Evolutionary conservation across 2,113 vertebrate species (phyloP), one percentile per base, ranked within the genome.

Genomic region (Dipodomys ordii): DNA sequence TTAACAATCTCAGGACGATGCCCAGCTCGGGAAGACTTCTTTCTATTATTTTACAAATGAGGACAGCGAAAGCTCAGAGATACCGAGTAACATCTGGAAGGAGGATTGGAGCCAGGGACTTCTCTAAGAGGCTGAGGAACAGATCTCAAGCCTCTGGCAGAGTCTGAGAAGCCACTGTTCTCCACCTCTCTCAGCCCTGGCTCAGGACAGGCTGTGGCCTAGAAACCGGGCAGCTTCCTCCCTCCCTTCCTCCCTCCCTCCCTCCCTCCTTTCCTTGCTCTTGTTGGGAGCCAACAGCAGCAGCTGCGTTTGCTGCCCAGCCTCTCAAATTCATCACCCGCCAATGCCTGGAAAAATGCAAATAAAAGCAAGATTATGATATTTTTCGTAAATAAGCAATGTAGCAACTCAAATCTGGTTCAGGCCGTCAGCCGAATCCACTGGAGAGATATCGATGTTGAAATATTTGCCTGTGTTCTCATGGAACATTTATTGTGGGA

Each of bases 351-450:
- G 73, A 92, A 97, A 98, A 97, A 97, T 96, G 97, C 97, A 97
- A 96, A 97, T 97, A 96, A 95, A 98, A 96, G 95, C 87, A 84
- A 96, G 97, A 97, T 98, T 93, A 97, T 95, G 98, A 90, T 97
- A 97, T 97, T 97, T 98, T 98, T 97, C 46, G 90, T 97, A 97
- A 98, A 98, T 97, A 97, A 98, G 97, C 95, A 88, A 80, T 87
- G 97, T 95, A 95, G 97, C 97, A 83, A 94, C 97, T 97, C 97
- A 93, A 73, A 96, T 62, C 97, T 97, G 97, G 94, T 95, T 97
- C 69, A 83, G 96, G 96, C 96, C 95, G 96, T 97, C 97, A 97
- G 97, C 76, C 68, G 92, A 96, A 97, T 65, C 95, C 97, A 0
- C 97, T 95, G 53, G 97, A 97, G 98, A 97, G 97, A 97, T 65